A percentile compares a stretch with the other conserved stretches of the same genome.
These are phyloP conservation scores for Macrobrachium nipponense DNA, from an alignment of 1,140 invertebrate species.

Conservation along the genomic window DNA sequence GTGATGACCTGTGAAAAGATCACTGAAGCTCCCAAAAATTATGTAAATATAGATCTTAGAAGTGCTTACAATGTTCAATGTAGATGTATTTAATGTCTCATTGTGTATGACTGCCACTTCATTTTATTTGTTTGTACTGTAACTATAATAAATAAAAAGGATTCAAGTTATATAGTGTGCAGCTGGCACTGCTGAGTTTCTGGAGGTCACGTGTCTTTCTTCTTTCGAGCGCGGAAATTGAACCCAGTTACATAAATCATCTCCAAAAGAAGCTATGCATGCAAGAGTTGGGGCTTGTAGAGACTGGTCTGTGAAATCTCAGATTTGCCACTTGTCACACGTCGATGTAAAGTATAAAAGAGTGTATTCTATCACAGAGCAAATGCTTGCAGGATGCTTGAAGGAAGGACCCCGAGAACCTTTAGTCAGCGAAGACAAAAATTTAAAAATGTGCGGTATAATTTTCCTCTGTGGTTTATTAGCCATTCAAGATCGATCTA, in stretches of 20 bases:
- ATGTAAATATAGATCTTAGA: slow-evolving; percentile 8
- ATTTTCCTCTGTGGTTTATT: too few species aligned
- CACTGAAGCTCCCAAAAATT: too few species aligned
- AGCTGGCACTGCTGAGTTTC: slow-evolving; percentile 31
- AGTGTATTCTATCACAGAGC: slow-evolving; percentile 19
- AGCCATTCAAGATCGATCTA: too few species aligned
- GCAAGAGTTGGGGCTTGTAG: not conserved
- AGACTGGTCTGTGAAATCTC: not conserved
- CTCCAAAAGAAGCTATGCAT: not conserved
- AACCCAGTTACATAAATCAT: too few species aligned
- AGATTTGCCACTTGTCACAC: slow-evolving; percentile 23
- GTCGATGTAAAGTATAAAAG: not conserved
- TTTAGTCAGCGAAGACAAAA: too few species aligned
- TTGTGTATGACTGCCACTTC: slow-evolving; percentile 16
- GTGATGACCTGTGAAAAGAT: too few species aligned
- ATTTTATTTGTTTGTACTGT: not conserved
- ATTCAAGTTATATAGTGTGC: too few species aligned
- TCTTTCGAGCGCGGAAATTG: too few species aligned
- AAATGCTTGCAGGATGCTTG: slow-evolving; percentile 25
- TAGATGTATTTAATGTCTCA: slow-evolving; percentile 23
- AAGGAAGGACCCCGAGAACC: not conserved
- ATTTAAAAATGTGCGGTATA: too few species aligned
- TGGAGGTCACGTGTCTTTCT: too few species aligned
- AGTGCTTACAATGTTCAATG: slow-evolving; percentile 16
- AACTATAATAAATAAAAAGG: too few species aligned